Base-by-base conservation (phyloP, 2,888 invertebrate species). In the Oeneis ivallda region DNA sequence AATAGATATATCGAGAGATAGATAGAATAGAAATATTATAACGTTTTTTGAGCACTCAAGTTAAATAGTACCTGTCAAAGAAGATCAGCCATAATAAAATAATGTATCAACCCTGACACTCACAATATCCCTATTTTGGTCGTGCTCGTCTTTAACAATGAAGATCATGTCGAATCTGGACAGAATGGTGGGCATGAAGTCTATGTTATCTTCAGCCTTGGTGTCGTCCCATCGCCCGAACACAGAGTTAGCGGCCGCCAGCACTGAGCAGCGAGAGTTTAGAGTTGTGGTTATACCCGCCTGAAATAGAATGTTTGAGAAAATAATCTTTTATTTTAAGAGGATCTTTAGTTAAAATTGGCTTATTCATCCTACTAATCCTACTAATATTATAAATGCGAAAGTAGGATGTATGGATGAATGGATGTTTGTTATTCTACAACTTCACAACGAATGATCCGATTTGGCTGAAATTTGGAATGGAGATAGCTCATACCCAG, bases 91-190 rank as follows among this genome's bases (percentile, higher is more conserved):
- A 34, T 5, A 34, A 34, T 34, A 34, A 2, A 6, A 4, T 43
- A 49, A 8, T 9, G 19, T 6, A 19, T 19, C 13, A 10, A 37
- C 9, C 1, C n/a, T 13, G 45, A 0, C 47, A 93, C 94, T 93
- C 84, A 97, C 97, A 75, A 96, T 96, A 86, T 99, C 99, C 70
- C 96, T 94, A 8, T 92, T 85, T 83, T 97, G 95, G 80, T 98
- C 95, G 79, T 99, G 99, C 72, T 98, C 96, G 88, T 99, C 99
- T 86, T 99, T 99, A 0, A 99, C 97, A 78, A 99, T 98, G 86
- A 99, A 99, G 77, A 99, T 99, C 98, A 98, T 99, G 87, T 99
- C 99, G 85, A 99, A 99, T 87, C 99, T 95, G 0, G 99, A 99
- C 66, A 99, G 93, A 85, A 99, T 99, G n/a, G 99, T 99, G 5